Evolutionary conservation across 2,888 invertebrate species (phyloP).

Genomic region (Onchidella celtica): DNA sequence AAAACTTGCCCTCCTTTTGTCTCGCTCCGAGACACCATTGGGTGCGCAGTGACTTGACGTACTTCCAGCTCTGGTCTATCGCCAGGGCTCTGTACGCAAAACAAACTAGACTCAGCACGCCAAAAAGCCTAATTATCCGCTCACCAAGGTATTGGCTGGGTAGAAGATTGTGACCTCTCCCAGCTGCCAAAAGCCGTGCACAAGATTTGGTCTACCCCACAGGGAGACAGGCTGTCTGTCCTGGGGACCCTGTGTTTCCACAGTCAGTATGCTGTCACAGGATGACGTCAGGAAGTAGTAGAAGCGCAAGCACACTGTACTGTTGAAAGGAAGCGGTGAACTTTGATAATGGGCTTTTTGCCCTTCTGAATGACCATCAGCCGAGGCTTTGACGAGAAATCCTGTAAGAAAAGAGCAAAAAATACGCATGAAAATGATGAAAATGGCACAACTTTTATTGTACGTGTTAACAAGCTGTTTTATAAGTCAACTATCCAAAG

Average conservation of each 20-base stretch:
- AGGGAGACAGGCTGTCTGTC: conserved; percentile 11
- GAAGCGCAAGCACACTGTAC: conserved; percentile 13
- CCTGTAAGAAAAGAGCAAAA: not conserved
- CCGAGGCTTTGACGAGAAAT: not conserved
- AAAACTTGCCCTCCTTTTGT: too few species aligned
- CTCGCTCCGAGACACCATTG: too few species aligned
- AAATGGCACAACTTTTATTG: too few species aligned
- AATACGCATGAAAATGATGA: too few species aligned
- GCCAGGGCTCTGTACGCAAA: too few species aligned
- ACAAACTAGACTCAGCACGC: too few species aligned
- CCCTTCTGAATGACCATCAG: not conserved
- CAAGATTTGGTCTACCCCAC: not conserved
- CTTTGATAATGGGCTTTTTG: conserved; percentile 8
- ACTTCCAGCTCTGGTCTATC: too few species aligned
- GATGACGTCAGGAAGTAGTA: conserved; percentile 10
- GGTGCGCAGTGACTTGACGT: too few species aligned
- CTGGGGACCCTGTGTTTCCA: conserved; percentile 28
- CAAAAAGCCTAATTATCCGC: too few species aligned
- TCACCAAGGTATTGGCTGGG: conserved; percentile 1
- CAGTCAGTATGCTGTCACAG: conserved; percentile 9
- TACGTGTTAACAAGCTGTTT: too few species aligned
- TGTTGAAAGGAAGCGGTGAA: not conserved
- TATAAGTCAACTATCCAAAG: too few species aligned
- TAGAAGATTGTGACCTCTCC: conserved; percentile 5
- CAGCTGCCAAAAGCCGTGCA: conserved; percentile 12